Base-by-base conservation (phyloP, 2,113 vertebrate genomes). In the Callaeas wilsoni region DNA sequence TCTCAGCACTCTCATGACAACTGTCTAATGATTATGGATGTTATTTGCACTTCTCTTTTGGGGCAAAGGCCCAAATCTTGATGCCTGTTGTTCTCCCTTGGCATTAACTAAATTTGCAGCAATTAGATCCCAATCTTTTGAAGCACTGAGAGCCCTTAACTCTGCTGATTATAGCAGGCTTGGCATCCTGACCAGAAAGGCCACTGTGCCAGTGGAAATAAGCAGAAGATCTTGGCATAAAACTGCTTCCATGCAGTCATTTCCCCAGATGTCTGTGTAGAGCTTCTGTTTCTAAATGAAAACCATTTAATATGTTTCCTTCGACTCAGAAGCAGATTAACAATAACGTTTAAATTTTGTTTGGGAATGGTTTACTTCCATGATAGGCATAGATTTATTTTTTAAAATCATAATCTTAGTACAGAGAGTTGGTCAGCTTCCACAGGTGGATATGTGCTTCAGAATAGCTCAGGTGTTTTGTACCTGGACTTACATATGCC, bases 21-120 rank as follows among this genome's bases (percentile, higher is more conserved):
- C 52, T 70, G 30, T 37, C 74, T 97, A 97, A 97, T 97, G 96
- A 97, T 97, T 96, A 97, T 85, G 75, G 76, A 95, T 97, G n/a
- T 63, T 93, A 89, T 96, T 97, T 97, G 68, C 77, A 39, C n/a
- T 95, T 70, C 68, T 94, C 53, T 95, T 94, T 29, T 65, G 89
- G 70, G 75, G 75, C 92, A 87, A 95, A 94, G 90, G 63, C 65
- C 91, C 94, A 87, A 81, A 93, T 90, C 78, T 87, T 88, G 64
- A 94, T 96, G 87, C 27, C 89, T 82, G 32, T 89, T 26, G 84
- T 96, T 90, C 68, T 84, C 90, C 85, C 77, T 95, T 93, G 81
- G 74, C 71, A 79, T 96, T 68, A 88, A 84, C 68, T 94, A 89
- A 91, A 93, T 90, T 89, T 96, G 87, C 76, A 91, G 89, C 85